Base-by-base conservation (phyloP, 1,140 invertebrate genomes). In the Matsumurasca onukii region DNA sequence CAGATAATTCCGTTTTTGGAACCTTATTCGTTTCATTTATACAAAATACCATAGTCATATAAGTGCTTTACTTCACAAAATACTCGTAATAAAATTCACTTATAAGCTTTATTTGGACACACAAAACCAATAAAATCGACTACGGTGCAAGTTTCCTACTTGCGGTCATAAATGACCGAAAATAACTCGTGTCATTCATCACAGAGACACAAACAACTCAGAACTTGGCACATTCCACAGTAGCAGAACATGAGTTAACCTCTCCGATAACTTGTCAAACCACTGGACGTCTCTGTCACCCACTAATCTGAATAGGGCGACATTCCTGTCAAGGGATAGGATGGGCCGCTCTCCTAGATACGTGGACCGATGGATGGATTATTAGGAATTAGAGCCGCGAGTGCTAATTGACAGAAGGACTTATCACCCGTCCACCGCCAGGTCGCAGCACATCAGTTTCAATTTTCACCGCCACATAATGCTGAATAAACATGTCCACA, bases 371-470 rank as follows among this genome's bases (percentile, higher is more conserved):
- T 29, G 25, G 9, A 59, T 29, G 55, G 55, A 59, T 59, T 59
- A 59, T 59, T 9, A 59, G 25, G 55, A 59, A 59, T 59, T 59
- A 59, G 55, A 27, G 25, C 15, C 12, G 3, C 2, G 55, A 9
- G 3, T 27, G 24, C 25, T 59, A 59, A 59, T 59, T 59, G 55
- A 29, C 55, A 59, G 15, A 22, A 59, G 55, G 25, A 59, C 24
- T 59, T 59, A 59, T 59, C 55, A 22, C 15, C 55, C 25, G 55
- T 59, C 55, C 55, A 5, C 55, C 55, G 55, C 25, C 24, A 59
- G 55, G 55, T 59, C 25, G 55, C 55, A 59, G 55, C 55, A 59
- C 55, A 59, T 59, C 55, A 59, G 55, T 59, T 59, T 59, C 55
- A 59, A 59, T 59, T 59, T 59, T 59, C 55, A 59, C 55, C 55